Evolutionary conservation across 2,888 invertebrate genomes (phyloP).

Genomic region (Andricus curvator): DNA sequence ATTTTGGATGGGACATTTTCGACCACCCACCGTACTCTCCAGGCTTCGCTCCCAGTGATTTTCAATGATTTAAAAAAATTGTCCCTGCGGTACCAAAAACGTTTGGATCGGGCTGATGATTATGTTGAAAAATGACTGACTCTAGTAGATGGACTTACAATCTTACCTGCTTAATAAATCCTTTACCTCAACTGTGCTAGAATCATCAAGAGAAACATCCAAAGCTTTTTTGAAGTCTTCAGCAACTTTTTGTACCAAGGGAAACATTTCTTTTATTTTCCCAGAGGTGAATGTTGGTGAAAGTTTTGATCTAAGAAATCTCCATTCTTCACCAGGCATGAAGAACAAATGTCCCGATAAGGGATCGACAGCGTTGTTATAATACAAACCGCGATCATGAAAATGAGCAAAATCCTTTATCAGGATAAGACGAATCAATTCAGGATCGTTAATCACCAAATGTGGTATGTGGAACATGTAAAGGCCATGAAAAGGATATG

Average conservation of each 20-base stretch:
- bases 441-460: conserved; percentile 83
- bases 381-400: conserved; percentile 83
- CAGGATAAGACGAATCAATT: conserved; percentile 81
- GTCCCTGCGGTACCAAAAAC: too few relatives aligned
- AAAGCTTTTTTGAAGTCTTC: conserved; percentile 79
- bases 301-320: conserved; percentile 82
- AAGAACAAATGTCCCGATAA: conserved; percentile 83
- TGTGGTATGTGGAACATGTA: conserved; percentile 77
- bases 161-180: conserved; percentile 34
- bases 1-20: too few relatives aligned
- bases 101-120: too few relatives aligned
- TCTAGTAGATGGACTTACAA: too few relatives aligned
- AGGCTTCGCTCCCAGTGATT: too few relatives aligned
- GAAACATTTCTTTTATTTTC: conserved; percentile 84
- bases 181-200: conserved; percentile 59
- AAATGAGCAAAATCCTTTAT: conserved; percentile 84
- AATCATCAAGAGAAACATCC: conserved; percentile 69
- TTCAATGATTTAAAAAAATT: too few relatives aligned
- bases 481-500: too few relatives aligned
- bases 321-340: conserved; percentile 82
- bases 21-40: too few relatives aligned
- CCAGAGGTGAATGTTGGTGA: conserved; percentile 85
- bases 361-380: conserved; percentile 82
- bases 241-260: conserved; percentile 81
- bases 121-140: too few relatives aligned